Evolutionary conservation across 2,888 invertebrate species (phyloP).

Genomic region (Drosophila barbarae): DNA sequence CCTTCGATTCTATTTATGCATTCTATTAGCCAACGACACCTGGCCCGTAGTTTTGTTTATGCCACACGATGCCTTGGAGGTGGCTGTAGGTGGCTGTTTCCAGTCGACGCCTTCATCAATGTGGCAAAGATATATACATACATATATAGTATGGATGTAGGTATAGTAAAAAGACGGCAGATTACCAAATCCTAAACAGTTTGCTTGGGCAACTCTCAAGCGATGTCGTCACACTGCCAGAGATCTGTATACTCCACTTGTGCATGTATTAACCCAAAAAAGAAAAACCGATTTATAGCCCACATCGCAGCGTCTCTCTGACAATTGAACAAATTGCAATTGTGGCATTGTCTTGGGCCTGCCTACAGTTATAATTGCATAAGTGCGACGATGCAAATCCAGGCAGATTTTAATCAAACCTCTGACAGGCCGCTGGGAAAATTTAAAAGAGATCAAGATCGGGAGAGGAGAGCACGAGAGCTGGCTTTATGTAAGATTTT

Average conservation of each 20-base stretch:
- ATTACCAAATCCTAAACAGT: conserved; percentile 41
- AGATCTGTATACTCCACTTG: conserved; percentile 36
- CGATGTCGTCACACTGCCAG: conserved; percentile 35
- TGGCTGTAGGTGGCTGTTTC: conserved; percentile 30
- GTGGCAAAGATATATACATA: conserved; percentile 7
- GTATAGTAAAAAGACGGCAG: conserved; percentile 5
- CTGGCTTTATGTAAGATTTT: conserved; percentile 7
- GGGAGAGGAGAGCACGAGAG: background rate
- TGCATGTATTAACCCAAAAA: conserved; percentile 38
- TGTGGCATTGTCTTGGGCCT: conserved; percentile 39
- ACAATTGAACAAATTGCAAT: conserved; percentile 42
- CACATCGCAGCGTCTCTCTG: conserved; percentile 26
- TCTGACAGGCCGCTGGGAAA: conserved; percentile 30
- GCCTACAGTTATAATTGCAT: conserved; percentile 68
- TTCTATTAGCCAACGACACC: conserved; percentile 35
- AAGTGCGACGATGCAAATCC: conserved; percentile 57
- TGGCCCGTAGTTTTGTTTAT: conserved; percentile 30
- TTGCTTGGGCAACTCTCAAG: conserved; percentile 34
- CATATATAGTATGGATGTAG: background rate
- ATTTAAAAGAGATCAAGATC: conserved; percentile 22
- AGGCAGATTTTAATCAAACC: conserved; percentile 28
- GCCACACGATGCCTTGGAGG: conserved; percentile 3
- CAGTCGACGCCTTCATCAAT: conserved; percentile 36
- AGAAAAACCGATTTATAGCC: conserved; percentile 27
- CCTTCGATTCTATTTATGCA: conserved; percentile 26